Percentiles rank a stretch among this genome's conserved stretches.
These are phyloP conservation scores for Melieria crassipennis DNA, from an alignment of 2,888 invertebrate genomes.

Conservation along the genomic window DNA sequence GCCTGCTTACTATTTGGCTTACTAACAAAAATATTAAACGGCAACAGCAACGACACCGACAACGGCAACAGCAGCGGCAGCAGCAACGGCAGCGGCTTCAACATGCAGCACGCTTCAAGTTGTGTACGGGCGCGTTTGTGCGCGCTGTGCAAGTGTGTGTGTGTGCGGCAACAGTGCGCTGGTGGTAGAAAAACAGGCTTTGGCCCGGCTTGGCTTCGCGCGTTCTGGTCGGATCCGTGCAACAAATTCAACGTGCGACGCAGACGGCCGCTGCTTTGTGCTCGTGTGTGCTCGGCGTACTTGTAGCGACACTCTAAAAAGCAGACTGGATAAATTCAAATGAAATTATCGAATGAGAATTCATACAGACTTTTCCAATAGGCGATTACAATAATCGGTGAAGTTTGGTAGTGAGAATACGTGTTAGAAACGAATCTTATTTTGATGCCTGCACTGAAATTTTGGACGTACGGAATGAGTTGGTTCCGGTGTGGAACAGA, in stretches of 20 bases:
- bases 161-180: background rate
- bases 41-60: constrained; percentile 6
- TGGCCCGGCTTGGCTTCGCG: background rate
- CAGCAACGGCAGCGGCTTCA: background rate
- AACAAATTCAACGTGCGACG: background rate
- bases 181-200: constrained; percentile 8
- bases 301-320: too few species aligned
- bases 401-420: too few species aligned
- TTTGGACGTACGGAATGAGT: too few species aligned
- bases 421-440: too few species aligned
- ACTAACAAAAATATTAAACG: constrained; percentile 63
- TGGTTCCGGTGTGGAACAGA: too few species aligned
- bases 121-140: background rate
- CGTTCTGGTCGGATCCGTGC: background rate
- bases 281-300: background rate
- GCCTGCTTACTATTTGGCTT: constrained; percentile 68
- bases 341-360: too few species aligned
- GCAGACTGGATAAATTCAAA: too few species aligned
- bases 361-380: too few species aligned
- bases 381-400: too few species aligned
- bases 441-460: too few species aligned
- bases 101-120: constrained; percentile 6
- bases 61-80: background rate
- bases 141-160: background rate
- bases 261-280: background rate